Base-by-base conservation (phyloP, 2,797 vertebrate species). In the Gymnodraco acuticeps region DNA sequence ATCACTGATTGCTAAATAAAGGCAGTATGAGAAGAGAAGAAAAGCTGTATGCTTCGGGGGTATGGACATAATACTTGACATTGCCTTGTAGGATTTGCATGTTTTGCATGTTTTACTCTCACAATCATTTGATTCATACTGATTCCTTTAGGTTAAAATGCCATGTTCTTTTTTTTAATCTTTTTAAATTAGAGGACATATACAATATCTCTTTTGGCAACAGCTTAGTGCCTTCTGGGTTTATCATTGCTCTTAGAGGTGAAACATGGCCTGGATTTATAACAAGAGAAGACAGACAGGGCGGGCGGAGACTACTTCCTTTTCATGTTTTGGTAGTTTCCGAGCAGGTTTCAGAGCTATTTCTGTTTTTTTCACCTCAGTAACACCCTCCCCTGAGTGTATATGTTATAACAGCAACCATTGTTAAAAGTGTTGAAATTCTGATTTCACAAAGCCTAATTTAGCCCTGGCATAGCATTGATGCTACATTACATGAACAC, bases 401-500 rank as follows among this genome's bases (percentile, higher is more conserved):
- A 58, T 84, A 85, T 64, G 69, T 64, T 82, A 86, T 78, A 85
- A 68, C 68, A 83, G 76, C 69, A 80, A 73, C 80, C 80, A 73
- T 66, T 75, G 75, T 88, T 85, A 61, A 84, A 88, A 90, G 68
- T 81, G 72, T 86, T 86, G 76, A 86, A 87, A 77, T 78, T 84
- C 75, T 81, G 80, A 87, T 92, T 91, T 88, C 86, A 84, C 62
- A 43, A 77, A 70, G 87, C 81, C 84, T 86, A 81, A 90, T 91
- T 92, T 88, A 89, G 83, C 75, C 63, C 68, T 80, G 88, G 83
- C 77, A 77, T 82, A 81, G 82, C 77, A 78, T 66, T 82, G 77
- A 90, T 80, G 80, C 83, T 87, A 87, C 81, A 91, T 77, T 87
- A 87, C 81, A 91, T 77, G 73, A 92, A 84, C 64, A 71, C 86